These are phyloP conservation scores for Brachyalestes nurse DNA, from an alignment of 2,797 vertebrate genomes.

Conservation along the genomic window DNA sequence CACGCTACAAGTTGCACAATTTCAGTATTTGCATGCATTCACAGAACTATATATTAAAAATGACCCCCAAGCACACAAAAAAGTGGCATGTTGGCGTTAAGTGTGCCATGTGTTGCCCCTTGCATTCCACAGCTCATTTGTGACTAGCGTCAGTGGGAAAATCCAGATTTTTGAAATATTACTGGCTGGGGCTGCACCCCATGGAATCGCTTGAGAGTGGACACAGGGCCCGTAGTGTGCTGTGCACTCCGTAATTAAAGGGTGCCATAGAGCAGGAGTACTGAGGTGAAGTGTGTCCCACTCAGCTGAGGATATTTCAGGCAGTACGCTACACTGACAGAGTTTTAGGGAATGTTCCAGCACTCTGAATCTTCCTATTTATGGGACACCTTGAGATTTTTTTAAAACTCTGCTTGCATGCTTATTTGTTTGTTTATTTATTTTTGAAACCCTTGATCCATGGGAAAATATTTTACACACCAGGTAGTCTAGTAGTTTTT, in stretches of 20 bases:
- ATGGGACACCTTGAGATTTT: slow-evolving; percentile 62
- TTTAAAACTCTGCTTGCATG: slow-evolving; percentile 67
- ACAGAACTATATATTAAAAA: slow-evolving; percentile 53
- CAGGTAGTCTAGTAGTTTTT: slow-evolving; percentile 37
- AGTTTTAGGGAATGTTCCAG: slow-evolving; percentile 84
- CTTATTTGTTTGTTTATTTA: slow-evolving; percentile 70
- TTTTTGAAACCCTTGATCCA: slow-evolving; percentile 64
- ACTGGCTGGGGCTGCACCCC: slow-evolving; percentile 75
- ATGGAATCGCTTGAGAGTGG: slow-evolving; percentile 69
- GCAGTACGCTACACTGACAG: slow-evolving; percentile 79
- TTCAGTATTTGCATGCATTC: slow-evolving; percentile 60
- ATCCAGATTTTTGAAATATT: slow-evolving; percentile 79
- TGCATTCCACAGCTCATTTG: slow-evolving; percentile 73
- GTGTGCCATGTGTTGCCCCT: slow-evolving; percentile 64
- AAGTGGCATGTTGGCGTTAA: slow-evolving; percentile 61
- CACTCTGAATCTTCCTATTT: slow-evolving; percentile 79
- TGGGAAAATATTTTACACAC: slow-evolving; percentile 59
- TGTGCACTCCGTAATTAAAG: slow-evolving; percentile 79
- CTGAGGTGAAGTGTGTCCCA: slow-evolving; percentile 83
- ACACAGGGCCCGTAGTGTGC: slow-evolving; percentile 80
- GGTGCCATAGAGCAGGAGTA: slow-evolving; percentile 78
- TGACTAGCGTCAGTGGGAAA: slow-evolving; percentile 74
- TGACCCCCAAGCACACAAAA: slow-evolving; percentile 61
- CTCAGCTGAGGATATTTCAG: slow-evolving; percentile 79
- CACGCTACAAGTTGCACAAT: slow-evolving; percentile 54